These are phyloP conservation scores for Elaphurus davidianus DNA, from an alignment of 2,113 vertebrate genomes.

Conservation along the genomic window DNA sequence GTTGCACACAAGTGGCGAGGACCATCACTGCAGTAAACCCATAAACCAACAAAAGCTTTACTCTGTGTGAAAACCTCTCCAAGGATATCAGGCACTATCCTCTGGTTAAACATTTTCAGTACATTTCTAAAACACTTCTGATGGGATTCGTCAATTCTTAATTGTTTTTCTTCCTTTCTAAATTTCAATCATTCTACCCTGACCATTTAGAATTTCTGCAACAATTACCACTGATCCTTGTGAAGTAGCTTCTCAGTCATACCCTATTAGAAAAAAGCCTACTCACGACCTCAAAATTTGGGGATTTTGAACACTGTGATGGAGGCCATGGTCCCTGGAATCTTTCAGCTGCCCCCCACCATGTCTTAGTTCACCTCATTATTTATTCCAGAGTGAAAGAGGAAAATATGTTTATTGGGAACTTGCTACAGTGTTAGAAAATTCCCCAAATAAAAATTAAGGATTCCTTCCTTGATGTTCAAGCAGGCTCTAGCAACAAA, in stretches of 20 bases:
- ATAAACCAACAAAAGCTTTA: not conserved
- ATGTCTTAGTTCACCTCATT: not conserved
- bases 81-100: not conserved
- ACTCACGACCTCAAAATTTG: not conserved
- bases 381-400: not conserved
- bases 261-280: not conserved
- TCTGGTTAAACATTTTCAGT: slow-evolving; percentile 9
- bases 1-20: slow-evolving; percentile 50
- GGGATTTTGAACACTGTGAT: not conserved
- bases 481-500: not conserved
- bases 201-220: slow-evolving; percentile 8
- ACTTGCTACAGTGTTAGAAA: not conserved
- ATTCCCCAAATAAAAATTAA: not conserved
- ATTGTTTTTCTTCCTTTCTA: not conserved
- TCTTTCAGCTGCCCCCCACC: not conserved
- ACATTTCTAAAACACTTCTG: not conserved
- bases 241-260: not conserved
- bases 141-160: not conserved
- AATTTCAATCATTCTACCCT: not conserved
- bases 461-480: not conserved
- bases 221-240: not conserved
- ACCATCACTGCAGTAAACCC: not conserved
- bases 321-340: not conserved
- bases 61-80: not conserved
- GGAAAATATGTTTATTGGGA: not conserved